Evolutionary conservation across 2,797 vertebrate genomes (phyloP).

Genomic region (Trematomus bernacchii): DNA sequence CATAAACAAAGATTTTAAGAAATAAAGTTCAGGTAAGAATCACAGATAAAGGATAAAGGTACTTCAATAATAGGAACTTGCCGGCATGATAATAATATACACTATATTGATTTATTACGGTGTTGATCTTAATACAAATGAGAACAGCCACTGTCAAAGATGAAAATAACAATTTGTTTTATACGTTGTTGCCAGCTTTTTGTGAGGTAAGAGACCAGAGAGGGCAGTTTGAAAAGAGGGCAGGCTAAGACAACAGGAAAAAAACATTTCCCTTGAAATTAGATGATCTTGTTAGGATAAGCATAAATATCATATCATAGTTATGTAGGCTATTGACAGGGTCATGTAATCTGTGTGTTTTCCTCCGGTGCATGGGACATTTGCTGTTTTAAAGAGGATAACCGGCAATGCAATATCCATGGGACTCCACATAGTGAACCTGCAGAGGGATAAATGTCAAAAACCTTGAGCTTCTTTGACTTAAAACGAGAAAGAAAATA

Average conservation of each 20-base stretch:
- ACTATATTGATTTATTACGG: background rate
- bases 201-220: background rate
- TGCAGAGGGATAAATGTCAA: background rate
- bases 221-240: conserved; percentile 16
- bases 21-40: background rate
- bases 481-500: background rate
- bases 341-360: conserved; percentile 54
- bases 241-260: conserved; percentile 27
- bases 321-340: conserved; percentile 30
- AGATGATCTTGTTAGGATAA: conserved; percentile 45
- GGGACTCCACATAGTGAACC: background rate
- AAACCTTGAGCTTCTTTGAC: background rate
- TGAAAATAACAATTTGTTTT: background rate
- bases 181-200: background rate
- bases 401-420: background rate
- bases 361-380: background rate
- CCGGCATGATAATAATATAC: no score
- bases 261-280: conserved; percentile 23
- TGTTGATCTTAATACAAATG: background rate
- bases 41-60: background rate
- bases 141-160: no score
- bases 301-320: conserved; percentile 46
- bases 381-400: conserved; percentile 32
- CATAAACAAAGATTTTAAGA: background rate
- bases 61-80: background rate